Base-by-base conservation (phyloP, 2,113 vertebrate species). In the Serranochromis macrocephalus region DNA sequence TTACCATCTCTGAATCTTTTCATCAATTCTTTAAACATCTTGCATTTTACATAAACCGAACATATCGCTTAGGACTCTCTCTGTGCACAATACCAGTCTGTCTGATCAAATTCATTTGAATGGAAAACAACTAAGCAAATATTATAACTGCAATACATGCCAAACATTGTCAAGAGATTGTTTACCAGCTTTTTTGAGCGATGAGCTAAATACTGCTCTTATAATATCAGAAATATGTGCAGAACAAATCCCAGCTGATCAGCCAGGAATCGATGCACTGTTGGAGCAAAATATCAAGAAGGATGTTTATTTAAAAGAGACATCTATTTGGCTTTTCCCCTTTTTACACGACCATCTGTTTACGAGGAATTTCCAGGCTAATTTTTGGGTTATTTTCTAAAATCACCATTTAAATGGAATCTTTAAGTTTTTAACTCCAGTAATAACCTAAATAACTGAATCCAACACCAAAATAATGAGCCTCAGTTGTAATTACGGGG, bases 351-450 rank as follows among this genome's bases (percentile, higher is more conserved):
- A 1, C 9, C 16, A 12, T 75, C 40, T 75, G 26, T 78, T 78
- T 49, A 19, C 0, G 3, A 1, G 6, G 0, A 4, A 75, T 19
- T 2, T 2, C 24, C 24, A 19, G 9, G 1, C 40, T 29, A 1
- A 47, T 75, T 17, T 29, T 17, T 1, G 71, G 71, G 16, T 29
- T 29, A 5, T 78, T 78, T 49, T 31, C 26, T 31, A 31, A 78
- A 4, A n/a, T 31, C 16, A 49, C 9, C 0, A 4, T 49, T 19
- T 49, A 49, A 49, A 47, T 16, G 1, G 2, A 4, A 36, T 47
- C 10, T 9, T 47, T 24, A 36, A 0, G 1, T 31, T 31, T 19
- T 45, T 68, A n/a, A 13, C 14, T 38, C 7, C 9, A 36, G 10
- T 9, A 9, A 66, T 47, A 42, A 54, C 31, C 1, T 58, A 19